A percentile compares a stretch with the other conserved stretches of the same genome.
Conservation (phyloP, 2,797 vertebrate species). For the Phoebastria nigripes region DNA sequence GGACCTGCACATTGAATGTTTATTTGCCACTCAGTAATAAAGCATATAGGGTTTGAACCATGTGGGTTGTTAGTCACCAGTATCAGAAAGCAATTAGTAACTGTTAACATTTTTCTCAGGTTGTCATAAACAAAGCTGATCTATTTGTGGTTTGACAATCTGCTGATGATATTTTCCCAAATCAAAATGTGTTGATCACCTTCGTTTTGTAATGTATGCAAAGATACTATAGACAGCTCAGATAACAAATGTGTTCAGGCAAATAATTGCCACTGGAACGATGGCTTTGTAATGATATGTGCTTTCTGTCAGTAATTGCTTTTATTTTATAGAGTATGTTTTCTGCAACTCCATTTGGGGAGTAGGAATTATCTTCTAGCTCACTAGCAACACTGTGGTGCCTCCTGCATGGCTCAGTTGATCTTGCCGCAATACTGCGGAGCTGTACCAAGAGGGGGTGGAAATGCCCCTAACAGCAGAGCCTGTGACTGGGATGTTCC, state of each 20-base stretch:
- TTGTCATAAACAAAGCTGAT: neutral
- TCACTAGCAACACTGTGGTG: neutral
- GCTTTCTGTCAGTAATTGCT: neutral
- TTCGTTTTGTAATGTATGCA: neutral
- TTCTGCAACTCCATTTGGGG: neutral
- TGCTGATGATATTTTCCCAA: neutral
- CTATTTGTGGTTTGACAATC: neutral
- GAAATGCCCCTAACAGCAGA: neutral
- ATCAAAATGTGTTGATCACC: neutral
- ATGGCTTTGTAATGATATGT: neutral
- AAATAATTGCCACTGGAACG: neutral
- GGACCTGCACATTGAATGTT: neutral
- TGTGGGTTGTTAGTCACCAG: neutral
- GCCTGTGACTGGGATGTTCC: neutral
- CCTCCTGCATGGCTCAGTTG: neutral
- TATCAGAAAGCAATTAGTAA: neutral
- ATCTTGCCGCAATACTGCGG: neutral
- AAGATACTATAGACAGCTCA: neutral
- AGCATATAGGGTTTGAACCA: neutral
- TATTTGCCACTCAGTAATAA: neutral
- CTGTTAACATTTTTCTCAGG: neutral
- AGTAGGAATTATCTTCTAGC: neutral
- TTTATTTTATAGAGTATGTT: neutral
- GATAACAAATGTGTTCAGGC: neutral
- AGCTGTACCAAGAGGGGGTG: neutral